Conservation (phyloP, 2,888 invertebrate genomes). For the Acleris laterana region DNA sequence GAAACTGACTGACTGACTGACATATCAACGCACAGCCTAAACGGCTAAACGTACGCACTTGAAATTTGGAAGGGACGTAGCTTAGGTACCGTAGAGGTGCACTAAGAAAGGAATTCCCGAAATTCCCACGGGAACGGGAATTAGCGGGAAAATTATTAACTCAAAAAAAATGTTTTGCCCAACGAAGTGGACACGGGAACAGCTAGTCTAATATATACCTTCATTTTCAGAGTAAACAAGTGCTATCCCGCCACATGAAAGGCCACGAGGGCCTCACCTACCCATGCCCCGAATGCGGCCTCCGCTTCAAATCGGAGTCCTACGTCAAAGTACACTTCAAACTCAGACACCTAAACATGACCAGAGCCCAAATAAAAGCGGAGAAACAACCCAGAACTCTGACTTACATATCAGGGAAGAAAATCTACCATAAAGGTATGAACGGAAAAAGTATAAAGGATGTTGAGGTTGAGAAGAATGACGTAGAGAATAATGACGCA, state of each 20-base stretch:
- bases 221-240: slow-evolving; percentile 55
- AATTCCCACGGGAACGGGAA: no score
- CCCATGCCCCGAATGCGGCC: slow-evolving; percentile 57
- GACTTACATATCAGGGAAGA: background rate
- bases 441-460: slow-evolving; percentile 9
- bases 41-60: no score
- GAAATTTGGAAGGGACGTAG: no score
- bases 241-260: slow-evolving; percentile 56
- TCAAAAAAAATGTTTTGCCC: no score
- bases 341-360: slow-evolving; percentile 58
- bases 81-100: no score
- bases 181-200: no score
- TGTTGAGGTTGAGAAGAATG: background rate
- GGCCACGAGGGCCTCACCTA: slow-evolving; percentile 55
- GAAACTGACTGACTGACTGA: no score
- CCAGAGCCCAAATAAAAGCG: slow-evolving; percentile 53
- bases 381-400: slow-evolving; percentile 44
- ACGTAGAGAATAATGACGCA: background rate
- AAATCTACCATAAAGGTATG: background rate
- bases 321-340: slow-evolving; percentile 61
- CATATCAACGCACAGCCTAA: no score
- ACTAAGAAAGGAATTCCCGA: no score
- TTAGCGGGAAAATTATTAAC: no score
- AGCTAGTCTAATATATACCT: background rate
- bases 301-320: slow-evolving; percentile 57